Evolutionary conservation across 2,888 invertebrate genomes (phyloP).

Genomic region (Cataglyphis altisquamis): DNA sequence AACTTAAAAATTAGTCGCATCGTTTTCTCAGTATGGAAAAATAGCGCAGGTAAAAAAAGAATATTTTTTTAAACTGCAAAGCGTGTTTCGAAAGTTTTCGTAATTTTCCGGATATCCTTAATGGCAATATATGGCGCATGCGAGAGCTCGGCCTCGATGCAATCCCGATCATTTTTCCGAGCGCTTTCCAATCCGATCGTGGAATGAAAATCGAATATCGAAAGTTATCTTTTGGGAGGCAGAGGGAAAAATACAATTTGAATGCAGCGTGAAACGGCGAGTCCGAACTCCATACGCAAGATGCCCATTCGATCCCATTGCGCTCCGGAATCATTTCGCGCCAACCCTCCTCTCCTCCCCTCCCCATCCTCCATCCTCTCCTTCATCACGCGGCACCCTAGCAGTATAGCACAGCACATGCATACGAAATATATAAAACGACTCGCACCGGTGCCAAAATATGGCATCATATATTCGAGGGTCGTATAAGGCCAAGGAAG

Average conservation of each 20-base stretch:
- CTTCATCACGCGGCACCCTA: constrained; percentile 28
- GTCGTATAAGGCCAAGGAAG: constrained; percentile 30
- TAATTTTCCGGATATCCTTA: constrained; percentile 31
- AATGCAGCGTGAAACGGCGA: constrained; percentile 72
- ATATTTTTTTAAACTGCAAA: neutral
- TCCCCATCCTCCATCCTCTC: neutral
- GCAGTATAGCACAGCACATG: constrained; percentile 70
- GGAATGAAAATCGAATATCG: constrained; percentile 64
- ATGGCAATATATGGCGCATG: constrained; percentile 31
- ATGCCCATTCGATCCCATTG: constrained; percentile 52
- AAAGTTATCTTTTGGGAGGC: constrained; percentile 66
- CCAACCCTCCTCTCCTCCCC: neutral
- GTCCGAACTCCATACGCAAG: constrained; percentile 57
- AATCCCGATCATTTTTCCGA: constrained; percentile 25
- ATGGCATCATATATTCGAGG: constrained; percentile 64
- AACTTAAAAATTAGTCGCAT: neutral
- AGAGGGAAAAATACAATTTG: constrained; percentile 74
- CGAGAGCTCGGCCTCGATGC: constrained; percentile 22
- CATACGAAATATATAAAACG: constrained; percentile 78
- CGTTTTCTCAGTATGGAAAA: neutral
- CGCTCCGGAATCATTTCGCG: constrained; percentile 46
- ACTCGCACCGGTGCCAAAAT: constrained; percentile 67
- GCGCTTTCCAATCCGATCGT: constrained; percentile 36
- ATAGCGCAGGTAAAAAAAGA: constrained; percentile 4
- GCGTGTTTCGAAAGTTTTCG: constrained; percentile 5